Base-by-base conservation (phyloP, 2,888 invertebrate species). In the Linyphia triangularis region DNA sequence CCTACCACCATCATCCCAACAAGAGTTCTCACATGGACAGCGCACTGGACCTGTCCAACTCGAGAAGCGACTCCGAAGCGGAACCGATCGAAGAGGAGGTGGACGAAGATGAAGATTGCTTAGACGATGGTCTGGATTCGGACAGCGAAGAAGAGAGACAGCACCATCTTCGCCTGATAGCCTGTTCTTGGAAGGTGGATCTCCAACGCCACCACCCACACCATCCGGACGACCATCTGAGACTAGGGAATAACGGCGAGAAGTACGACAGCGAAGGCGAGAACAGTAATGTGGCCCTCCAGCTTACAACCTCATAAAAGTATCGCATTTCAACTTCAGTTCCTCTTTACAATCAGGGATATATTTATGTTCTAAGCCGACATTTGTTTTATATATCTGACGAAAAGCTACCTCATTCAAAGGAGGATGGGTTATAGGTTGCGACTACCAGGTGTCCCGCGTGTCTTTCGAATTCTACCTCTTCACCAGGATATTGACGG, bases 1-100 rank as follows among this genome's bases (percentile, higher is more conserved):
- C 51, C 37, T 77, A 51, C 22, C 51, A 51, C 51, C 57, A 69
- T 16, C 73, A 43, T 51, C 51, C 61, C n/a, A 57, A 2, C 30
- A 30, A 9, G n/a, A 24, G 40, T 24, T 51, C 51, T 1, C 30
- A 70, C 22, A 69, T 89, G 78, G 90, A 90, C 19, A 86, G 89
- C 16, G 90, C 89, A 13, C 78, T 90, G n/a, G 90, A 90, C 79
- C 69, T 90, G 40, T 90, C 90, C 28, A 90, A 88, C 67, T 90
- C 90, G 37, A 65, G 89, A 33, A 89, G 90, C 26, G 89, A 89
- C 51, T 85, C 85, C 2, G 89, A 89, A 19, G 89, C 89, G 0
- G 89, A 89, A 9, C 77, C 89, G 28, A 85, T 81, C 26, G 89
- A 85, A 10, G 89, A 89, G 40, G 89, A 89, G 51, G 89, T 88